Conservation (phyloP, 2,888 invertebrate genomes). For the Synergus laeviventris region DNA sequence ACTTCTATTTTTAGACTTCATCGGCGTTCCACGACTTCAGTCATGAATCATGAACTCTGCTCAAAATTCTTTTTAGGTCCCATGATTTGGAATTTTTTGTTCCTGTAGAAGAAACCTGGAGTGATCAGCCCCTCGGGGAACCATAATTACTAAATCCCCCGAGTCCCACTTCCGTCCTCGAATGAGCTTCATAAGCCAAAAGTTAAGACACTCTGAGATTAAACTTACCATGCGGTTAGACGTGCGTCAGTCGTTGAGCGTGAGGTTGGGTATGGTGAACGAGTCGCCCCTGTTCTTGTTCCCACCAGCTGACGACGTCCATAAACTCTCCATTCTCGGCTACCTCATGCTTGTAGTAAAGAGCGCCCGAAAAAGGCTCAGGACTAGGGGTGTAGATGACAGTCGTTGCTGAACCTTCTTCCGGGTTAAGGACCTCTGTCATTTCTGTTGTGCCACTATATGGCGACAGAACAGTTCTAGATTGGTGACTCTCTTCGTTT, state of each 20-base stretch:
- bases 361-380: slow-evolving; percentile 69
- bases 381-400: slow-evolving; percentile 69
- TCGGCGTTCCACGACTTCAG: too few relatives aligned
- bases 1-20: background rate
- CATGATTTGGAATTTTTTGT: too few relatives aligned
- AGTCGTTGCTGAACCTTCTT: slow-evolving; percentile 69
- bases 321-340: slow-evolving; percentile 71
- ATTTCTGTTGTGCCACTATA: slow-evolving; percentile 62
- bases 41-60: background rate
- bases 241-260: slow-evolving; percentile 72
- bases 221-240: slow-evolving; percentile 62
- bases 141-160: slow-evolving; percentile 1
- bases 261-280: slow-evolving; percentile 69
- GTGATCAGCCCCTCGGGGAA: background rate
- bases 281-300: slow-evolving; percentile 73
- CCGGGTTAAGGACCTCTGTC: slow-evolving; percentile 54
- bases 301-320: slow-evolving; percentile 75
- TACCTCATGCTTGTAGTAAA: slow-evolving; percentile 73
- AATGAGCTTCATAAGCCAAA: background rate
- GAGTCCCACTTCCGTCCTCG: background rate
- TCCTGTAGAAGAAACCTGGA: too few relatives aligned
- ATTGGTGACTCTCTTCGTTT: slow-evolving; percentile 68
- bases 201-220: slow-evolving; percentile 38
- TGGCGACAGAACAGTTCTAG: slow-evolving; percentile 66
- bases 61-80: background rate